Conservation (phyloP, 2,888 invertebrate species). For the Philopedon plagiatum region DNA sequence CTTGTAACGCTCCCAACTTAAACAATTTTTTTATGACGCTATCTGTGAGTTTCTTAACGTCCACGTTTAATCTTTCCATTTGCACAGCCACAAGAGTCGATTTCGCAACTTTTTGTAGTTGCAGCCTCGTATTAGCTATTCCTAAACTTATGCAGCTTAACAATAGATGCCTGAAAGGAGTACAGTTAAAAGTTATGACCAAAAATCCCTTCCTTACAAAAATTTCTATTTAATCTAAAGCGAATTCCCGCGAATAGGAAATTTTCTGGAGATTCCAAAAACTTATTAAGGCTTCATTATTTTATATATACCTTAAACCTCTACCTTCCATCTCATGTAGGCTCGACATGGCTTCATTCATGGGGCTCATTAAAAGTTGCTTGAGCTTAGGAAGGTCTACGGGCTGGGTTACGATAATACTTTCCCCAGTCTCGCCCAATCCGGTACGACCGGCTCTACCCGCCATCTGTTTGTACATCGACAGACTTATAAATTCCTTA, state of each 20-base stretch:
- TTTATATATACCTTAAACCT: conserved; percentile 72
- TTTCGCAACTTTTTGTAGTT: conserved; percentile 72
- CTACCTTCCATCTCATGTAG: conserved; percentile 71
- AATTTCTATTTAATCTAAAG: too few species aligned
- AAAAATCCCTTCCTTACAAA: too few species aligned
- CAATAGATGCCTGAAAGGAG: conserved; percentile 71
- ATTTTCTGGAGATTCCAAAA: too few species aligned
- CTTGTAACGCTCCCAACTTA: conserved; percentile 68
- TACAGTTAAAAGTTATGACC: not conserved
- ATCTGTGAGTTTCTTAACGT: conserved; percentile 68
- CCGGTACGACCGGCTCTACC: conserved; percentile 96
- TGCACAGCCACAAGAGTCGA: conserved; percentile 79
- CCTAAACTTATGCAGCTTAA: conserved; percentile 79
- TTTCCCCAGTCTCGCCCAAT: conserved; percentile 85
- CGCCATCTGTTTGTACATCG: conserved; percentile 95
- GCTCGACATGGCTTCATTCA: conserved; percentile 78
- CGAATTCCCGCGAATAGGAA: too few species aligned
- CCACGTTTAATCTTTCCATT: conserved; percentile 65
- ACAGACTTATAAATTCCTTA: conserved; percentile 61
- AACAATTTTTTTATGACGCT: conserved; percentile 68
- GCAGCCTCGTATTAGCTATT: conserved; percentile 72
- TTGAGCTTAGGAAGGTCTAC: conserved; percentile 74
- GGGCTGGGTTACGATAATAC: conserved; percentile 83
- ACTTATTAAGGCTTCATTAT: too few species aligned
- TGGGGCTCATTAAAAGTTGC: conserved; percentile 74